These are phyloP conservation scores for Eurypyga helias DNA, from an alignment of 2,113 vertebrate genomes.

Conservation along the genomic window DNA sequence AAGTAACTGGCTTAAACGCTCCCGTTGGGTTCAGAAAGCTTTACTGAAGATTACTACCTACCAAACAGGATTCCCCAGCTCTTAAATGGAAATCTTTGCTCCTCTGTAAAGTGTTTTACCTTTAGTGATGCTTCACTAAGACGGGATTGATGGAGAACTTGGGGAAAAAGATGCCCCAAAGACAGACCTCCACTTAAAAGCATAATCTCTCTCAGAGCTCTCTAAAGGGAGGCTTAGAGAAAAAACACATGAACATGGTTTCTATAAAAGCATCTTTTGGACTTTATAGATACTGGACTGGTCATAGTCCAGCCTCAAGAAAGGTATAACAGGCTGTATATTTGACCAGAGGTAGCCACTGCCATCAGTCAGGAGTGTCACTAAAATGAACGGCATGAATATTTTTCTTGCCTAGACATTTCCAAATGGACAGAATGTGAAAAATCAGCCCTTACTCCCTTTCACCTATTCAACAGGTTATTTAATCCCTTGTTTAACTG, in stretches of 20 bases:
- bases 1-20: background rate
- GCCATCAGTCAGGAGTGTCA: background rate
- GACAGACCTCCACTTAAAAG: background rate
- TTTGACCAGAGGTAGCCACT: background rate
- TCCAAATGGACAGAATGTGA: background rate
- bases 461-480: background rate
- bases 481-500: background rate
- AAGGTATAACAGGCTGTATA: accelerated
- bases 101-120: background rate
- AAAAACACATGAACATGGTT: background rate
- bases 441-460: background rate
- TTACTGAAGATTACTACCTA: background rate
- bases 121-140: background rate
- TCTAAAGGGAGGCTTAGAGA: background rate
- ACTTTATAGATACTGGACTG: background rate
- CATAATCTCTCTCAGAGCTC: background rate
- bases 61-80: background rate
- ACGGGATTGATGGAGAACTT: background rate
- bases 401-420: no score
- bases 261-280: background rate
- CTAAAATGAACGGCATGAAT: background rate
- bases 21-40: background rate
- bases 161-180: background rate
- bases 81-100: background rate
- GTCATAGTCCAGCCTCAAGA: background rate